Base-by-base conservation (phyloP, 2,888 invertebrate species). In the Beris morrisii region DNA sequence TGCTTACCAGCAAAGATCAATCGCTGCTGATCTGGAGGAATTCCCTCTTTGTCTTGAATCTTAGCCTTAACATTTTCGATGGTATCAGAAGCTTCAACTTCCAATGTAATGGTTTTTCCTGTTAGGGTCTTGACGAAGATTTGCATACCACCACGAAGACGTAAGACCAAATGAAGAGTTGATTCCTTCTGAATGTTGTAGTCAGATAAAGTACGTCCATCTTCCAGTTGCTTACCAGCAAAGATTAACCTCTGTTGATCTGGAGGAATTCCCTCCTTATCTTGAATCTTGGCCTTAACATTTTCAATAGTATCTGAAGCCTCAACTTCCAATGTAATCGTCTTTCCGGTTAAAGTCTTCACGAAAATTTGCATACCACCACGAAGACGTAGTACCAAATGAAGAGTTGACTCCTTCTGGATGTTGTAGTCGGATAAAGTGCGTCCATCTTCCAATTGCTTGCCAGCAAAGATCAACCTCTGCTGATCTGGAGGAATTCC, bases 141-240 rank as follows among this genome's bases (percentile, higher is more conserved):
- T 48, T 66, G 66, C 66, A 66, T 66, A 54, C 66, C 66, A 22
- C 66, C 66, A 12, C 66, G 54, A 5, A 66, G 54, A 59, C 66
- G 66, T 3, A 66, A 48, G 0, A 66, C 66, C 31, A 66, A 32
- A 61, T 66, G 66, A 5, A 66, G 48, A 31, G 66, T 66, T 3
- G 66, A 66, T 13, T 66, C 66, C 46, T 66, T 66, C 38, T 66
- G 66, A 12, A 66, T 66, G 32, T 66, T 66, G 28, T 66, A 66
- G 77, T 96, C 95, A 0, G 91, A 91, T 13, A 96, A 82, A 0
- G 94, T 95, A 63, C 93, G 87, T 0, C 93, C 95, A 85, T 95
- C 95, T 81, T 95, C 95, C 74, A 96, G 79, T 78, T 58, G 57
- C 28, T 94, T 93, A 61, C 70, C 71, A 67, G 94, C 94, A 78